phyloP scores from a whole-genome alignment of 2,113 vertebrate species.

The Anguilla rostrata region DNA sequence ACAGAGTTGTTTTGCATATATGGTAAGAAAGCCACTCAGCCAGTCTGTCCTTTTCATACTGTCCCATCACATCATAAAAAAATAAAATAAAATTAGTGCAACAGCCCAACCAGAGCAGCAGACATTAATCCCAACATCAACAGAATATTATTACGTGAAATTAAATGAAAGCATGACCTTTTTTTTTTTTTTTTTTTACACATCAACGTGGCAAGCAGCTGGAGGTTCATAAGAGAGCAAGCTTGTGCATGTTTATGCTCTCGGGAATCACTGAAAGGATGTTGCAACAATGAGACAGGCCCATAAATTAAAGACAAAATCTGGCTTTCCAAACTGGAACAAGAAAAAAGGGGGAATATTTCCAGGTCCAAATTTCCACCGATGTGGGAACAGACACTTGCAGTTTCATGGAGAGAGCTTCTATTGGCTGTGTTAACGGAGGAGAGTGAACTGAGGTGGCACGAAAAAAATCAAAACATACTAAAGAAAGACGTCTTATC shows the following conservation, averaged over 20 bases:
- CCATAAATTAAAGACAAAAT: neutral
- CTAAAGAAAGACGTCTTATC: neutral
- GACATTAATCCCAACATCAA: neutral
- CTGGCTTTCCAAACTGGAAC: neutral
- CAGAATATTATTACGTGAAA: too few relatives aligned
- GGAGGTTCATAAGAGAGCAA: too few relatives aligned
- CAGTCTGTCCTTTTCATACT: neutral
- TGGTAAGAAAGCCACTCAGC: neutral
- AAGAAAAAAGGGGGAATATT: neutral
- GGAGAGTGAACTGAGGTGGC: neutral
- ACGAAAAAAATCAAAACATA: neutral
- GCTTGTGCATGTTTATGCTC: neutral
- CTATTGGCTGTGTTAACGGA: neutral
- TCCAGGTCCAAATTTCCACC: neutral
- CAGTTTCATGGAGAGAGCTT: neutral
- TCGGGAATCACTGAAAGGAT: neutral
- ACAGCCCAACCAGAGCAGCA: neutral
- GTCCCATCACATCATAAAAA: neutral
- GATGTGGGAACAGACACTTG: neutral
- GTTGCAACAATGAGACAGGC: neutral
- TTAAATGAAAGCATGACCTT: too few relatives aligned
- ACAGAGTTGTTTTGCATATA: too few relatives aligned
- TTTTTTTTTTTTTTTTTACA: too few relatives aligned
- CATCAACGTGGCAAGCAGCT: too few relatives aligned
- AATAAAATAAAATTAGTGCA: neutral